Evolutionary conservation across 2,113 vertebrate species (phyloP).

Genomic region (Apaloderma vittatum): DNA sequence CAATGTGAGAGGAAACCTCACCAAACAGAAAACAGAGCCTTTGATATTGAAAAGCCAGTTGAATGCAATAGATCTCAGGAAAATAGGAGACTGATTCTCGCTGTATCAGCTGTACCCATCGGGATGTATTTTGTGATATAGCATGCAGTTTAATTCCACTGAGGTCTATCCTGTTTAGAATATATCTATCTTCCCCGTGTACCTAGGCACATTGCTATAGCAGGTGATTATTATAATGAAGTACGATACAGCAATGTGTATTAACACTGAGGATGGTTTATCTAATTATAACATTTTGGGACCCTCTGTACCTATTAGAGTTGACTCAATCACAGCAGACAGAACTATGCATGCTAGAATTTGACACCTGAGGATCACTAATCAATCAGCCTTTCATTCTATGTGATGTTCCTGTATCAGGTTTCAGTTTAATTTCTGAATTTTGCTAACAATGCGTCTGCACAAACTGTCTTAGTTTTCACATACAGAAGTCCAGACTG

Average conservation of each 20-base stretch:
- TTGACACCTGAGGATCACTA: not conserved
- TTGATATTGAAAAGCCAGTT: not conserved
- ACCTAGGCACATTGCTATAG: not conserved
- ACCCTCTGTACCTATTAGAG: not conserved
- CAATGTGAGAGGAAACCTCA: not conserved
- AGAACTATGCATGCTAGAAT: not conserved
- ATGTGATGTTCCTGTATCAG: not conserved
- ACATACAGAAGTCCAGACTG: not conserved
- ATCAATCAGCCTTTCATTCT: not conserved
- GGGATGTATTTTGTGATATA: not conserved
- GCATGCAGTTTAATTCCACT: not conserved
- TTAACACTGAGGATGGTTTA: not conserved
- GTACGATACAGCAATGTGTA: not conserved
- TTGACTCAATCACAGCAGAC: not conserved
- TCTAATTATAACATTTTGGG: not conserved
- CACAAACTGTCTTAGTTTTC: not conserved
- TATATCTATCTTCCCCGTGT: not conserved
- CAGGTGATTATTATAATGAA: not conserved
- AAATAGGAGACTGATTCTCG: not conserved
- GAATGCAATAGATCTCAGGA: not conserved
- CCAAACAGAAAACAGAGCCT: not conserved
- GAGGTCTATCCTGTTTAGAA: not conserved
- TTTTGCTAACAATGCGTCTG: not conserved
- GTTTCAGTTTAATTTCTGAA: not conserved
- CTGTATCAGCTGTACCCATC: rapidly evolving